Evolutionary conservation across 2,888 invertebrate species (phyloP).

Genomic region (Drosophila nigritarsus): DNA sequence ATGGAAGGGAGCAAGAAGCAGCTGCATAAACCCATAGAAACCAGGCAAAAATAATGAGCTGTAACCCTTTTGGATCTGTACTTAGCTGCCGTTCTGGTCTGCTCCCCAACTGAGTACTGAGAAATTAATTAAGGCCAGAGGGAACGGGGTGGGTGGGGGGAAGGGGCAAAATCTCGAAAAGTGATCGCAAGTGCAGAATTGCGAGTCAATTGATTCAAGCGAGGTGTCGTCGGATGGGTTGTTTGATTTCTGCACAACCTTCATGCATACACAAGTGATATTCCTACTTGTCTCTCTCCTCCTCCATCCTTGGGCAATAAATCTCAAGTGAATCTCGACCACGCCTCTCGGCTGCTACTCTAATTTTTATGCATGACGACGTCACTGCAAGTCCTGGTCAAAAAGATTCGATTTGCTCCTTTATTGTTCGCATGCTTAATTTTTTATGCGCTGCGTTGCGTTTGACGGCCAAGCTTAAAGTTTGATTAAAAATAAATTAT

Average conservation of each 20-base stretch:
- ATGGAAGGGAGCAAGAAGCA: constrained; percentile 21
- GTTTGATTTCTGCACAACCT: constrained; percentile 70
- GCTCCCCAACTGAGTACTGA: constrained; percentile 46
- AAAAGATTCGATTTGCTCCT: constrained; percentile 32
- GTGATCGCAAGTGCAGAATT: constrained; percentile 43
- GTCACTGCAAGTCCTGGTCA: constrained; percentile 50
- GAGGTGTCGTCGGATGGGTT: constrained; percentile 62
- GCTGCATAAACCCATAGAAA: constrained; percentile 19
- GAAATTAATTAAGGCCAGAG: constrained; percentile 76
- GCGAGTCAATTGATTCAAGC: constrained; percentile 39
- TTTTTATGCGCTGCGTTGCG: constrained; percentile 55
- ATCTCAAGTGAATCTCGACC: constrained; percentile 61
- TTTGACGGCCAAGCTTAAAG: constrained; percentile 66
- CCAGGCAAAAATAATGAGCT: constrained; percentile 71
- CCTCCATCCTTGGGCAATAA: constrained; percentile 62
- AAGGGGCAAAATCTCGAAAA: constrained; percentile 20
- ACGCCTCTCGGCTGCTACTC: constrained; percentile 63
- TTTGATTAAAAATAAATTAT: constrained; percentile 82
- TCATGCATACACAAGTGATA: constrained; percentile 22
- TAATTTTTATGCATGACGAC: constrained; percentile 77
- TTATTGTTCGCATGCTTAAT: constrained; percentile 52
- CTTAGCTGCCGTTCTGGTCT: constrained; percentile 14
- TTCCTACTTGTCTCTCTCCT: constrained; percentile 5
- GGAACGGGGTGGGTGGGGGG: constrained; percentile 12
- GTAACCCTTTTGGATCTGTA: constrained; percentile 66